Evolutionary conservation across 2,888 invertebrate species (phyloP), one percentile per base, ranked within the genome.

Genomic region (Branchipolynoe longqiensis): DNA sequence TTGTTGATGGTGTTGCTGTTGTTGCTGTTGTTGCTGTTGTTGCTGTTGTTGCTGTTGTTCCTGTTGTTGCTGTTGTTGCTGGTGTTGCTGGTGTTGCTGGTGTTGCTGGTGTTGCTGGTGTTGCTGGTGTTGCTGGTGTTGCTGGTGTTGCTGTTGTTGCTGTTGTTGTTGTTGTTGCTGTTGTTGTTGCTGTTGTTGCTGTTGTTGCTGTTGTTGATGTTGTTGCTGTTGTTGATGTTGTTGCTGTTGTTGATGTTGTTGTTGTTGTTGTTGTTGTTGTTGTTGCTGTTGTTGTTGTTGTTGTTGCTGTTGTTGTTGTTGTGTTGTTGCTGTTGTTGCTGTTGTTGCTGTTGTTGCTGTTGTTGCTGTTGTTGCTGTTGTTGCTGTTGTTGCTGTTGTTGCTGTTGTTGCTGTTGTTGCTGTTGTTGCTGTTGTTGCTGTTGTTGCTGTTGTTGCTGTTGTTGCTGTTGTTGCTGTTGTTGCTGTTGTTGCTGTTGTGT

Each of bases 231-330:
- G 56, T 22, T 56, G 56, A 18, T 56, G 56, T 56, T 56, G 22
- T 22, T 56, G 56, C 22, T 56, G 56, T 56, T 56, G 56, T 56
- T 56, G 56, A 18, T 56, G 56, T 56, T 56, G 56, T 22, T 56
- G 56, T 56, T 56, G 56, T 56, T 56, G 56, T 22, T 56, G 56
- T 56, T 56, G 56, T 22, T 56, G 56, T 56, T 56, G 56, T 22
- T 56, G 56, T 56, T 56, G 56, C 22, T 56, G 56, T 22, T 56
- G 56, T 56, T 56, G 56, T 56, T 56, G 56, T 56, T 56, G 56
- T 56, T 56, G 56, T 56, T 56, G 56, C 56, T 56, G 56, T 56
- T n/a, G n/a, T n/a, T n/a, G n/a, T n/a, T n/a, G n/a, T n/a, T n/a
- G n/a, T n/a, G n/a, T n/a, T n/a, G n/a, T 56, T 56, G 56, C 56